A percentile compares a stretch with the other conserved stretches of the same genome.
Evolutionary conservation across 2,113 vertebrate genomes (phyloP).

Genomic region (Ptychochromis oligacanthus): DNA sequence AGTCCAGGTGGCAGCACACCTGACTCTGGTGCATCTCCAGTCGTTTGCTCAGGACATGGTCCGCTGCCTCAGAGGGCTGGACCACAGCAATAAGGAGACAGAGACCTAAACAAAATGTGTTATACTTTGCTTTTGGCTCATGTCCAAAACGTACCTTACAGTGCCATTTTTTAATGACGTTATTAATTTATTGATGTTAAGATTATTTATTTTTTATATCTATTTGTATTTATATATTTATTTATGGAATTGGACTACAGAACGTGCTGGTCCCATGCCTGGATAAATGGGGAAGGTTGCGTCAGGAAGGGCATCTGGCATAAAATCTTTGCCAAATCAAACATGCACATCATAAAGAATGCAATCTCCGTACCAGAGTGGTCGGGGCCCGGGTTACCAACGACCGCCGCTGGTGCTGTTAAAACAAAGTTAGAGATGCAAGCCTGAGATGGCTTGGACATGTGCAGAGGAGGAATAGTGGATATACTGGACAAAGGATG

Average conservation of each 20-base stretch:
- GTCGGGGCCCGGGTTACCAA: no score
- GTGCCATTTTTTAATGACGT: neutral
- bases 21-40: constrained; percentile 73
- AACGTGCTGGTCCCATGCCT: no score
- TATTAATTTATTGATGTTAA: constrained; percentile 33
- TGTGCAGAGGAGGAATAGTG: no score
- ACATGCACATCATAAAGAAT: no score
- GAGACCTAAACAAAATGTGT: constrained; percentile 17
- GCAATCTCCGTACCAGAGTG: no score
- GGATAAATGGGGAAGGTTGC: no score
- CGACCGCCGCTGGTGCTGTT: no score
- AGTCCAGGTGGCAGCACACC: constrained; percentile 74
- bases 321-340: no score
- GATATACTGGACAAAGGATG: no score
- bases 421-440: no score
- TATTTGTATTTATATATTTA: constrained; percentile 64
- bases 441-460: no score
- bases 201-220: constrained; percentile 43
- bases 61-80: constrained; percentile 59
- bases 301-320: no score
- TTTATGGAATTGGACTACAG: constrained; percentile 21
- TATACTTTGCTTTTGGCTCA: neutral
- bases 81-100: neutral
- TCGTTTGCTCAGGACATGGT: constrained; percentile 57
- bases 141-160: neutral